Base-by-base conservation (phyloP, 2,888 invertebrate genomes). In the Mythimna loreyi region DNA sequence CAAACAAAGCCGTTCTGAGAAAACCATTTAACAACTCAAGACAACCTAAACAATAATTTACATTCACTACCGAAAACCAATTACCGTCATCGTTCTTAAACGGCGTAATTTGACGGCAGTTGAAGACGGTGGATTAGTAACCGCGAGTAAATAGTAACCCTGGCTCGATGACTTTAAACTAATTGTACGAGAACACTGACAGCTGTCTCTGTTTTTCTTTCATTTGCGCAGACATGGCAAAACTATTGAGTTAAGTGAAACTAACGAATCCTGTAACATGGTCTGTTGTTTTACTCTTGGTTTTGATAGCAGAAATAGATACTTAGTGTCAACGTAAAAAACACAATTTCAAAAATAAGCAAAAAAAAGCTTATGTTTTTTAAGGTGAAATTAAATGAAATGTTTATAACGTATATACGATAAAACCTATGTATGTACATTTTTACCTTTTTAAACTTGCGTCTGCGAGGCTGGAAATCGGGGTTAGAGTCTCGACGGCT, bases 171-270 rank as follows among this genome's bases (percentile, higher is more conserved):
- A 79, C 80, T 74, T 40, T 66, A 55, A 74, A 76, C 75, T 67
- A 79, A 76, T 76, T 74, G 67, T 43, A 25, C 55, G 67, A 40
- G 75, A 65, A 67, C 21, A 59, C 53, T 59, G 75, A 45, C 75
- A 79, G 80, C 80, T 79, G 75, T 56, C 58, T 19, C 33, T 49
- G 60, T 76, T 76, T 74, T 79, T 63, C 50, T 76, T 76, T 67
- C 74, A 76, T 79, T 76, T 74, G 19, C 55, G 16, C 50, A 16
- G 40, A 40, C 33, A 55, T n/a, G 13, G 33, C 13, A 66, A 36
- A 55, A 79, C 74, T 67, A 72, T 72, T 55, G 45, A 25, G 47
- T 49, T 47, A 49, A 19, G 3, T 16, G 50, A 25, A 36, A 78
- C 78, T 53, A 49, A 28, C 1, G 16, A n/a, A 30, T 30, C 4